Conservation (phyloP, 2,797 vertebrate species). For the Sebastes miniatus region DNA sequence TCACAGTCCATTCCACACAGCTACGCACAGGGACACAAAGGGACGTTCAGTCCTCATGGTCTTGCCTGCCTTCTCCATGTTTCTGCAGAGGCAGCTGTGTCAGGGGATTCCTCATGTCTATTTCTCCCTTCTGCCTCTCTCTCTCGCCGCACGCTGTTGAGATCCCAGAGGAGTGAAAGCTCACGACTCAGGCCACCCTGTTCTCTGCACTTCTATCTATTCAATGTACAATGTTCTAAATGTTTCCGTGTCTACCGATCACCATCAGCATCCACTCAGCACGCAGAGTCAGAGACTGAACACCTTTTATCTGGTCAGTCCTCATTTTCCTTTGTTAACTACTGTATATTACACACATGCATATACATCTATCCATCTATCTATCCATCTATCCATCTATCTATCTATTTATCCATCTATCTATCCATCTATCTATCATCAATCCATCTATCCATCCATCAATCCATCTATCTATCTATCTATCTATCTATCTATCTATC, state of each 20-base stretch:
- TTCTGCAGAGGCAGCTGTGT: constrained; percentile 57
- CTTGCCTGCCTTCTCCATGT: constrained; percentile 36
- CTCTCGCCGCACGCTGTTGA: constrained; percentile 9
- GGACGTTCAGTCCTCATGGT: constrained; percentile 63
- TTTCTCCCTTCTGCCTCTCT: constrained; percentile 38
- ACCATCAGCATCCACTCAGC: neutral
- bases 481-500: too few species aligned
- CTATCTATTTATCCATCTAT: too few species aligned
- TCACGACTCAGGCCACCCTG: constrained; percentile 19
- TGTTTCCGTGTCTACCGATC: constrained; percentile 10
- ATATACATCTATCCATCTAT: neutral
- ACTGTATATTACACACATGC: too few species aligned
- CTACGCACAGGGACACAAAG: constrained; percentile 61
- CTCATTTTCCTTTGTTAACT: too few species aligned
- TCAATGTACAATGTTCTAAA: neutral
- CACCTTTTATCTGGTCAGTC: neutral
- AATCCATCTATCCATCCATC: too few species aligned
- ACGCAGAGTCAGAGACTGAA: neutral
- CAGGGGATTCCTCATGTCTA: constrained; percentile 51
- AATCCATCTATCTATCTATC: neutral
- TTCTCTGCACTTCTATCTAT: constrained; percentile 29
- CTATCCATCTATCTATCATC: neutral
- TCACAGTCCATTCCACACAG: constrained; percentile 77
- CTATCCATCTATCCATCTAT: too few species aligned
- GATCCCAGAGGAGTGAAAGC: constrained; percentile 42